Percentiles rank a stretch among this genome's conserved stretches.
Conservation (phyloP, 2,113 vertebrate species). For the Ahaetulla prasina region DNA sequence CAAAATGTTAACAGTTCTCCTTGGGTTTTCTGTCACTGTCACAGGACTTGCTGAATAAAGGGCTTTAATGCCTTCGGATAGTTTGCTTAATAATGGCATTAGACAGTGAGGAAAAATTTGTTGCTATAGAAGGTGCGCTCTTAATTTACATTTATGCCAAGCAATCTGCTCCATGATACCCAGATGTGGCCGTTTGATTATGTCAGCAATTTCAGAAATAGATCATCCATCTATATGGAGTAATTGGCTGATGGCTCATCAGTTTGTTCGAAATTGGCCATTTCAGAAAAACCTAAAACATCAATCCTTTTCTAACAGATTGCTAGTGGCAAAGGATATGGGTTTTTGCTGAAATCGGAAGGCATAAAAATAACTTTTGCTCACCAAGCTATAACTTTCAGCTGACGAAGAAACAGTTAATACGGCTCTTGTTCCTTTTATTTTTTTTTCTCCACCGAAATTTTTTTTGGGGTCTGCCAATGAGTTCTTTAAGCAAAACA, state of each 20-base stretch:
- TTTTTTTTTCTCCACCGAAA: background rate
- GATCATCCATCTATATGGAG: background rate
- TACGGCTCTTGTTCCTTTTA: background rate
- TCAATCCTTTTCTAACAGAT: background rate
- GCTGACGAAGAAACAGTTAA: conserved; percentile 12
- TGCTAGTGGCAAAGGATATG: background rate
- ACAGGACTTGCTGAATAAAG: conserved; percentile 39
- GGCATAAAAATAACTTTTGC: rapidly evolving
- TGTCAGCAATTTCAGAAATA: conserved; percentile 29
- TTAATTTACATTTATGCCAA: conserved; percentile 18
- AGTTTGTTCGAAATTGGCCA: background rate
- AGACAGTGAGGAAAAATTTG: conserved; percentile 36
- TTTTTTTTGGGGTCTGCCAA: background rate
- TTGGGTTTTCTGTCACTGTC: conserved; percentile 17
- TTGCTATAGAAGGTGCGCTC: conserved; percentile 17
- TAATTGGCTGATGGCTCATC: background rate
- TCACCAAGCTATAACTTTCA: background rate
- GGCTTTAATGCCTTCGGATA: conserved; percentile 2
- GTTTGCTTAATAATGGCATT: conserved; percentile 21
- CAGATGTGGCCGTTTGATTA: conserved; percentile 12
- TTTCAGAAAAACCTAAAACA: background rate
- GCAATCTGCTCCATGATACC: conserved; percentile 12
- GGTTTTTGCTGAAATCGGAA: background rate
- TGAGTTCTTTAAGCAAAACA: background rate
- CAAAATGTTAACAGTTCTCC: background rate